A percentile compares a stretch with the other conserved stretches of the same genome.
These are phyloP conservation scores for Parapristionchus giblindavisi DNA, from an alignment of 2,888 invertebrate species.

Conservation along the genomic window DNA sequence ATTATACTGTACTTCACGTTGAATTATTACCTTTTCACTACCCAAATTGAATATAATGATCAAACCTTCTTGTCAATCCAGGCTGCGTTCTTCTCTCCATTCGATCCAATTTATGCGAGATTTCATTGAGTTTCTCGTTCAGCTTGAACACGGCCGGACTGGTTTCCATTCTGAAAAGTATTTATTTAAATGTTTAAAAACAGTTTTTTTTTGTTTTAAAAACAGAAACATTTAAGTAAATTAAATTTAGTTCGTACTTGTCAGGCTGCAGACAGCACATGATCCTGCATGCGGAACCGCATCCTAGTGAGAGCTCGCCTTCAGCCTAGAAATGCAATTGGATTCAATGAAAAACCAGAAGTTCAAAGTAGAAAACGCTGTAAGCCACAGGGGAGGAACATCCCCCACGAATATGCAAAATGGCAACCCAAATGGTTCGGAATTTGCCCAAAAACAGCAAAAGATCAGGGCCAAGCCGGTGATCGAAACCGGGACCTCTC, in stretches of 20 bases:
- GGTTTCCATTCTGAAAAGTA: constrained; percentile 39
- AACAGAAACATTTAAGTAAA: background rate
- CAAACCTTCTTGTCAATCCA: constrained; percentile 44
- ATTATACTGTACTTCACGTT: too few species aligned
- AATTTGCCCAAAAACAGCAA: too few species aligned
- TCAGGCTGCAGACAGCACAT: constrained; percentile 65
- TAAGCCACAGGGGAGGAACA: background rate
- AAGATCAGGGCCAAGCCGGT: constrained; percentile 47
- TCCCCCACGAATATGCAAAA: too few species aligned
- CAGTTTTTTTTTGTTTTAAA: background rate
- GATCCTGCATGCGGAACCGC: constrained; percentile 62
- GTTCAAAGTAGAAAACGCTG: background rate
- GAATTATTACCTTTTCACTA: background rate
- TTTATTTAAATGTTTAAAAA: background rate
- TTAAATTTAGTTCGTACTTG: background rate
- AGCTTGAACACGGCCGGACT: constrained; percentile 53
- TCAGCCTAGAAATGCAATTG: constrained; percentile 43
- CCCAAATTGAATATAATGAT: background rate
- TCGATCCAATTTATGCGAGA: constrained; percentile 61
- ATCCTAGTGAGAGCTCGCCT: constrained; percentile 60
- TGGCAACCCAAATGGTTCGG: too few species aligned
- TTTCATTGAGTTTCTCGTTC: constrained; percentile 62
- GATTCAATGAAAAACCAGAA: background rate
- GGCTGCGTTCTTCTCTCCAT: constrained; percentile 61
- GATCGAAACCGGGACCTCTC: constrained; percentile 67